phyloP scores from a whole-genome alignment of 2,888 invertebrate species.

The Apomyelois bistriatella region DNA sequence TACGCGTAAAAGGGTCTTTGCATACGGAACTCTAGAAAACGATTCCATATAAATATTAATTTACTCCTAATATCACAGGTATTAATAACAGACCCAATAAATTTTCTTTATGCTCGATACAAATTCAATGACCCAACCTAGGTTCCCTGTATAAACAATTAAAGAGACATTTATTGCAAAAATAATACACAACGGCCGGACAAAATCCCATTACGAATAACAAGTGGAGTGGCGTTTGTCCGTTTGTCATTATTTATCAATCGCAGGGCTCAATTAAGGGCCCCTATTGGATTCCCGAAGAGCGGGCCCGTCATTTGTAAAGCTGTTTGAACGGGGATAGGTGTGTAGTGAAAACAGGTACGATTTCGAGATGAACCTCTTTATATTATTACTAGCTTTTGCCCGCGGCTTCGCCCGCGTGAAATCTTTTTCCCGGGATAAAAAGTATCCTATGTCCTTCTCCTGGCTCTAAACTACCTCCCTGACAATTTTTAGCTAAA shows the following conservation, averaged over 20 bases:
- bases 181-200: conserved; percentile 15
- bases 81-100: too few species aligned
- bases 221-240: conserved; percentile 25
- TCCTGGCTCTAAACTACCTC: too few species aligned
- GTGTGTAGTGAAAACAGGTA: neutral
- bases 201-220: conserved; percentile 26
- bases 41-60: too few species aligned
- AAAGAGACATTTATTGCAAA: conserved; percentile 13
- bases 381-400: too few species aligned
- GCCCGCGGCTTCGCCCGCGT: too few species aligned
- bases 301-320: conserved; percentile 21
- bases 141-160: conserved; percentile 6
- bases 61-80: too few species aligned
- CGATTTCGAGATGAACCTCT: neutral
- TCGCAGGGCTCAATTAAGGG: conserved; percentile 31
- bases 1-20: too few species aligned
- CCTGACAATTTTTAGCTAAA: too few species aligned
- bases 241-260: conserved; percentile 38
- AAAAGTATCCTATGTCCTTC: too few species aligned
- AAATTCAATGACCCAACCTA: neutral
- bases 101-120: too few species aligned
- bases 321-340: conserved; percentile 13
- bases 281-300: conserved; percentile 20
- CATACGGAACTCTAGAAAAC: too few species aligned
- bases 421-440: too few species aligned